A percentile compares a stretch with the other conserved stretches of the same genome.
phyloP scores from a whole-genome alignment of 2,888 invertebrate species.

The Nematopogon swammerdamellus region DNA sequence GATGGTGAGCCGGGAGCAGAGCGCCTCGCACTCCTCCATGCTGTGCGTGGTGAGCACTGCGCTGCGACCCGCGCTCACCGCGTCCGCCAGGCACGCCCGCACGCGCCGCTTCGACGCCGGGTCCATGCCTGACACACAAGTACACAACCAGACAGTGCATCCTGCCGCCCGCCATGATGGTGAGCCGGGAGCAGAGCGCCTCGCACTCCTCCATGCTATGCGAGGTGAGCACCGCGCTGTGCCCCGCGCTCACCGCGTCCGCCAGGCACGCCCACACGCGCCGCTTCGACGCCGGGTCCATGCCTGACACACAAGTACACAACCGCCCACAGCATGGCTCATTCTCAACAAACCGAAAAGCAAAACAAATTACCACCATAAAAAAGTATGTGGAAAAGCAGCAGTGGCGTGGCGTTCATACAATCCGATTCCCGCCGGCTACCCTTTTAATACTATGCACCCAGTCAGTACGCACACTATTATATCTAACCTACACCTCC shows the following conservation, averaged over 20 bases:
- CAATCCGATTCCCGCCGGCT: no score
- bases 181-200: constrained; percentile 74
- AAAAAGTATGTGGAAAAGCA: no score
- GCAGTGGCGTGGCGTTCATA: no score
- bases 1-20: constrained; percentile 74
- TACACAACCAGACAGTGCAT: no score
- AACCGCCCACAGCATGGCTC: no score
- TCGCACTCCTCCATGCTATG: constrained; percentile 88
- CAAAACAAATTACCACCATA: no score
- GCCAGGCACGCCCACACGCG: constrained; percentile 67
- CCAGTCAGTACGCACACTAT: no score
- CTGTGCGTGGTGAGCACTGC: constrained; percentile 63
- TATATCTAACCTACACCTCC: no score
- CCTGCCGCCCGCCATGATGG: constrained; percentile 88
- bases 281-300: constrained; percentile 78
- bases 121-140: constrained; percentile 66
- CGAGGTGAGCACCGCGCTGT: constrained; percentile 76
- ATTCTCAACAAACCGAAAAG: no score
- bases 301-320: no score
- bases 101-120: constrained; percentile 76
- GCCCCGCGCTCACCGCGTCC: constrained; percentile 63
- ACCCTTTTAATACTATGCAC: no score
- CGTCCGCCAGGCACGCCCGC: constrained; percentile 66
- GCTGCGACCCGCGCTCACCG: constrained; percentile 67
- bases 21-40: constrained; percentile 82